phyloP scores from a whole-genome alignment of 2,113 vertebrate genomes.

The Carollia perspicillata region DNA sequence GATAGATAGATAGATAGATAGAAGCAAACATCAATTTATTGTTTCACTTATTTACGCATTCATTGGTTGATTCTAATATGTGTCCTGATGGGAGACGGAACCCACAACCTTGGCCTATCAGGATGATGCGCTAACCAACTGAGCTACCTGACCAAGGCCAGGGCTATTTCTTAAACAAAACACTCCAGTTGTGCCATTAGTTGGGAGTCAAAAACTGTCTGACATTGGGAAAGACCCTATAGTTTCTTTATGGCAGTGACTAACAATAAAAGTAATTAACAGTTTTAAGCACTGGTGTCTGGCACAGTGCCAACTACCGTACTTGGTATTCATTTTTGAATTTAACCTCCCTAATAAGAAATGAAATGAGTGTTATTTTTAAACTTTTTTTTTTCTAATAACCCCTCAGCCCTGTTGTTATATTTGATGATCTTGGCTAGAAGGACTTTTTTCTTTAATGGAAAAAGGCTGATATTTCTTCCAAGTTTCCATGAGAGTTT shows the following conservation, averaged over 20 bases:
- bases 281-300: background rate
- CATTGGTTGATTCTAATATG: no score
- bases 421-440: constrained; percentile 16
- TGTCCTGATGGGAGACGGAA: no score
- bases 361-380: constrained; percentile 7
- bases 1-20: no score
- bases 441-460: background rate
- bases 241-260: background rate
- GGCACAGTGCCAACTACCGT: background rate
- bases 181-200: background rate
- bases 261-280: background rate
- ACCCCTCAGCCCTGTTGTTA: background rate
- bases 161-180: background rate
- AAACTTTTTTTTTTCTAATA: background rate
- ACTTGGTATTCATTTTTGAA: background rate
- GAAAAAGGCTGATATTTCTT: constrained; percentile 12
- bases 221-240: background rate
- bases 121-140: no score
- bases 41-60: no score
- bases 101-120: no score
- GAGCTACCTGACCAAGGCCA: no score
- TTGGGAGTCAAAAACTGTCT: background rate
- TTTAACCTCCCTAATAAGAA: constrained; percentile 12
- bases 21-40: no score
- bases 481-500: constrained; percentile 19